Evolutionary conservation across 2,113 vertebrate genomes (phyloP), one percentile per base, ranked within the genome.

Genomic region (Brachirus orientalis): DNA sequence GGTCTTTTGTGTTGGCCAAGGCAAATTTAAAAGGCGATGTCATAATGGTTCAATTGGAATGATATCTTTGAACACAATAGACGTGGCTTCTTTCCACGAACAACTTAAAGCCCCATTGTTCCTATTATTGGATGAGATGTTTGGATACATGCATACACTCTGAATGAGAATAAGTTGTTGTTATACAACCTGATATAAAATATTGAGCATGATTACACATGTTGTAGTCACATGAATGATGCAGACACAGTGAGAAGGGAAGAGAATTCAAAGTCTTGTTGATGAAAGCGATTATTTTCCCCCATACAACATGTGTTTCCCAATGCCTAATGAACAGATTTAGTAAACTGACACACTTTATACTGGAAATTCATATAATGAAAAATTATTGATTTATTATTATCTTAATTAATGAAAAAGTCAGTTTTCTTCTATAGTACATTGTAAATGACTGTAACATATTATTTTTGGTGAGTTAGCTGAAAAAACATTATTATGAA

Each of bases 21-120:
- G 87, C 86, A 86, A 86, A 91, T 91, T 91, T 92, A 87, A 93
- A 94, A 89, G 89, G 87, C 88, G 50, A 91, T 90, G 91, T 91
- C 90, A 93, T 92, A 92, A 91, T 93, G 90, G 90, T 88, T 91
- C 84, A 87, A 91, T 91, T 91, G 91, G 86, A 93, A 88, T 88
- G 82, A 90, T 92, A 93, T 91, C 88, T 92, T 87, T 77, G 80
- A 91, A 77, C 88, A 92, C 90, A 93, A 93, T 89, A 83, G 90
- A 88, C 77, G 85, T 90, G 90, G 89, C 91, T 87, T 89, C 87
- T 90, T 92, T 92, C 90, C 88, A 88, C 63, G 86, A 87, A 90
- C 90, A 92, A 90, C 90, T 90, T 90, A 89, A 91, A 90, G 69
- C 83, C 86, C 68, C 54, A 83, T 94, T 93, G 90, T 94, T 87